Conservation (phyloP, 1,140 invertebrate genomes). For the Drosophila lacertosa region DNA sequence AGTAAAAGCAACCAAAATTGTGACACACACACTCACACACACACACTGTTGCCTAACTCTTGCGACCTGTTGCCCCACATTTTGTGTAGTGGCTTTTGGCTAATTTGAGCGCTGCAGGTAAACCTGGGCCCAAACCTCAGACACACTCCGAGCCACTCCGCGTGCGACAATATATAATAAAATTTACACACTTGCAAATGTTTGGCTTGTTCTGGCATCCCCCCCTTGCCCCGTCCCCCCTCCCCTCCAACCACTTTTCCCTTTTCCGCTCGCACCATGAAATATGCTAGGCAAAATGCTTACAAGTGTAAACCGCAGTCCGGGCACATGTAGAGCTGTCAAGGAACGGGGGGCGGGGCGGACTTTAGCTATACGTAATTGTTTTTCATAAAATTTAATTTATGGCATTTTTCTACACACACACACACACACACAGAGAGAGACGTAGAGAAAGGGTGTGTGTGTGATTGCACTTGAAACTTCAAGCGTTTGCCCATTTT, state of each 20-base stretch:
- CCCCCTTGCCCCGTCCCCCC: background rate
- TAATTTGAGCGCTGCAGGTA: constrained; percentile 72
- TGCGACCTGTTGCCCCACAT: constrained; percentile 78
- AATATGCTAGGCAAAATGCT: constrained; percentile 77
- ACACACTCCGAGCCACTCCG: constrained; percentile 1
- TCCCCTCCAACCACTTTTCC: background rate
- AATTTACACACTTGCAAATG: constrained; percentile 79
- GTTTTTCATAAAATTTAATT: constrained; percentile 82
- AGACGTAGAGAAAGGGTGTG: constrained; percentile 5
- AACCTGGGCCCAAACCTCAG: constrained; percentile 11
- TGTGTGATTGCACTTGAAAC: constrained; percentile 52
- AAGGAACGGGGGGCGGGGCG: constrained; percentile 9
- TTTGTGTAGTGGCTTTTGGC: constrained; percentile 48
- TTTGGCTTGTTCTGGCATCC: constrained; percentile 26
- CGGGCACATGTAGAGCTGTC: constrained; percentile 71
- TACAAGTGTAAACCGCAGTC: constrained; percentile 81
- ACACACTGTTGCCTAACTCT: constrained; percentile 1
- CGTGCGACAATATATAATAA: constrained; percentile 61
- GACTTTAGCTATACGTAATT: constrained; percentile 68
- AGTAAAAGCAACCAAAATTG: constrained; percentile 44
- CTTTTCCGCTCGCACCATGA: constrained; percentile 47
- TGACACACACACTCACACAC: background rate
- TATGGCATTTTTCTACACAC: constrained; percentile 74
- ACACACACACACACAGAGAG: constrained; percentile 8
- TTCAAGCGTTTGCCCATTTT: constrained; percentile 43